Evolutionary conservation across 2,888 invertebrate species (phyloP).

Genomic region (Diarsia mendica): DNA sequence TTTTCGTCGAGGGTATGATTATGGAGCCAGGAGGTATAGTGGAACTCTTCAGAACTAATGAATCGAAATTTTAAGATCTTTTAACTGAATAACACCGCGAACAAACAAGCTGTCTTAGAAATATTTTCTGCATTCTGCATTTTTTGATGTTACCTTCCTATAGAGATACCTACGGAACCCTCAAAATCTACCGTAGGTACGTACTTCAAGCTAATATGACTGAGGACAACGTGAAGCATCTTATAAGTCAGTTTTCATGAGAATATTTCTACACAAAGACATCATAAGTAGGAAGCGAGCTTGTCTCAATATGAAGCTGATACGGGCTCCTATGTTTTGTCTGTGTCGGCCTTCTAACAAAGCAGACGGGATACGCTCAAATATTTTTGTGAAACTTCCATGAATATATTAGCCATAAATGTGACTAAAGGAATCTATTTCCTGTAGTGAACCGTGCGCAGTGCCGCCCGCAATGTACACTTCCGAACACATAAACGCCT

Average conservation of each 20-base stretch:
- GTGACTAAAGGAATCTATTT: conserved; percentile 89
- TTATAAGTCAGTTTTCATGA: conserved; percentile 44
- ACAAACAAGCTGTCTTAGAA: neutral
- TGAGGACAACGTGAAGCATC: conserved; percentile 24
- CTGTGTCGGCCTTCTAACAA: conserved; percentile 80
- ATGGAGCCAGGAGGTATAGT: neutral
- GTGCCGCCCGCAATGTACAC: conserved; percentile 27
- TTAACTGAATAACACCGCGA: neutral
- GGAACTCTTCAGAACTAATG: neutral
- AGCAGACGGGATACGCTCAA: conserved; percentile 81
- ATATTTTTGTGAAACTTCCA: conserved; percentile 89
- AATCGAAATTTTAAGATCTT: neutral
- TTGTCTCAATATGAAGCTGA: conserved; percentile 73
- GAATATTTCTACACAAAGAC: conserved; percentile 65
- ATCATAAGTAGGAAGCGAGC: conserved; percentile 67
- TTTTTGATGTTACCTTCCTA: neutral
- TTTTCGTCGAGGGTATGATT: neutral
- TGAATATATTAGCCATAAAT: conserved; percentile 91
- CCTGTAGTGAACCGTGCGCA: conserved; percentile 75
- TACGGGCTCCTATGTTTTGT: conserved; percentile 75
- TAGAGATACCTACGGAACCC: neutral
- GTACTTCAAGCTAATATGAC: conserved; percentile 27
- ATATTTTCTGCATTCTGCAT: neutral
- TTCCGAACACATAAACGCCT: conserved; percentile 43
- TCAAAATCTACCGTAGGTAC: neutral